Evolutionary conservation across 2,888 invertebrate species (phyloP).

Genomic region (Eremobia ochroleuca): DNA sequence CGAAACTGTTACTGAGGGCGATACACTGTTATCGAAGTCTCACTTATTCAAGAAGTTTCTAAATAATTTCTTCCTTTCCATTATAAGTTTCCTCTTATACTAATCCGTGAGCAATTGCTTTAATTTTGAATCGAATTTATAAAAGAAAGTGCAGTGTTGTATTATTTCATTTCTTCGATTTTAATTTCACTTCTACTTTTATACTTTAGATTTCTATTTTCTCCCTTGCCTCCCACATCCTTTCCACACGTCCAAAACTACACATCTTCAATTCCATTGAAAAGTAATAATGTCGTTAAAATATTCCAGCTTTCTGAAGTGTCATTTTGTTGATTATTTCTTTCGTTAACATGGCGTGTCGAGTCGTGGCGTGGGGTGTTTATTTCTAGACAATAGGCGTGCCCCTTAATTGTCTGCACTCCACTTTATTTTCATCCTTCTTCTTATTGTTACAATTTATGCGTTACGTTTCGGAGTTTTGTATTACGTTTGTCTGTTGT

Average conservation of each 20-base stretch:
- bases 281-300: constrained; percentile 61
- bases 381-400: constrained; percentile 76
- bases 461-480: constrained; percentile 65
- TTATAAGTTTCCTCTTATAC: background rate
- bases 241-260: constrained; percentile 28
- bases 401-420: constrained; percentile 77
- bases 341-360: constrained; percentile 65
- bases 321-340: constrained; percentile 68
- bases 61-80: background rate
- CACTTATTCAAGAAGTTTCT: background rate
- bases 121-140: background rate
- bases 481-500: constrained; percentile 63
- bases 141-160: background rate
- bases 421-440: constrained; percentile 72
- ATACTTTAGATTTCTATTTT: constrained; percentile 36
- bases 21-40: background rate
- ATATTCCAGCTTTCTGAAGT: constrained; percentile 58
- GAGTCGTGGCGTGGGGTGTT: constrained; percentile 68
- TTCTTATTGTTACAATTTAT: constrained; percentile 69
- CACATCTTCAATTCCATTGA: constrained; percentile 44
- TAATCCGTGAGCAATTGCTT: background rate
- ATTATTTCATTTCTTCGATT: background rate
- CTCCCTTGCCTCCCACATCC: constrained; percentile 22
- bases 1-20: background rate
- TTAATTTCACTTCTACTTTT: background rate